Evolutionary conservation across 37 sponge, comb jelly and placozoan species (phyloP), one percentile per base, ranked within the genome.

Genomic region (Axinella damicornis): DNA sequence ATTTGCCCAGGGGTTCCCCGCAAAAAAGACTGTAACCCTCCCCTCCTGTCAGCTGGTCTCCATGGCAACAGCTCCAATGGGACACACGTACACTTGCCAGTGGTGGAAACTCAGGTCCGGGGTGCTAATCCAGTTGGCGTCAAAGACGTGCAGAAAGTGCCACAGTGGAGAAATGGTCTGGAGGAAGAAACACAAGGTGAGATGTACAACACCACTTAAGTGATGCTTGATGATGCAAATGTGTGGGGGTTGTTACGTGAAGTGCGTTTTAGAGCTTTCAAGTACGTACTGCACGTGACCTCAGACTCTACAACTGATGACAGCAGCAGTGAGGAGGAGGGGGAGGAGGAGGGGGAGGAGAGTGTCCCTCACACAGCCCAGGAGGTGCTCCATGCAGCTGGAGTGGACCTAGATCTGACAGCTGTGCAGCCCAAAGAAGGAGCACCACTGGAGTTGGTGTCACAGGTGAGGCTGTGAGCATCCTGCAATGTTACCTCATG

Each of bases 391-490:
- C 28, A 22, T 56, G 82, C 37, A 20, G 93, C 92, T 61, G 89
- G 85, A 12, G 83, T 82, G 22, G 77, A 74, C 18, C 38, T 86
- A 24, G 74, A 66, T 63, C 32, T 89, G 46, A 54, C 53, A 0
- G 53, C 60, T 5, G 33, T 88, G 57, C 31, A 40, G 71, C 16
- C 70, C 1, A 6, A 58, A 40, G 78, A 76, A 32, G 83, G 83
- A 19, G 89, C 89, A 27, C 89, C 93, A 2, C 52, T 92, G 5
- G 85, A 80, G 15, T 61, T 92, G 27, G 54, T 88, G 1, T 61
- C 85, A 46, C 60, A 87, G 75, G 88, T 87, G n/a, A n/a, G n/a
- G n/a, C n/a, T n/a, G n/a, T n/a, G n/a, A n/a, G n/a, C n/a, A n/a
- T n/a, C n/a, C n/a, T n/a, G n/a, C n/a, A n/a, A n/a, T n/a, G n/a